Percentiles rank a stretch among this genome's conserved stretches.
Conservation (phyloP, 92 coral and sea anemone genomes). For the Zoanthus sansibaricus region DNA sequence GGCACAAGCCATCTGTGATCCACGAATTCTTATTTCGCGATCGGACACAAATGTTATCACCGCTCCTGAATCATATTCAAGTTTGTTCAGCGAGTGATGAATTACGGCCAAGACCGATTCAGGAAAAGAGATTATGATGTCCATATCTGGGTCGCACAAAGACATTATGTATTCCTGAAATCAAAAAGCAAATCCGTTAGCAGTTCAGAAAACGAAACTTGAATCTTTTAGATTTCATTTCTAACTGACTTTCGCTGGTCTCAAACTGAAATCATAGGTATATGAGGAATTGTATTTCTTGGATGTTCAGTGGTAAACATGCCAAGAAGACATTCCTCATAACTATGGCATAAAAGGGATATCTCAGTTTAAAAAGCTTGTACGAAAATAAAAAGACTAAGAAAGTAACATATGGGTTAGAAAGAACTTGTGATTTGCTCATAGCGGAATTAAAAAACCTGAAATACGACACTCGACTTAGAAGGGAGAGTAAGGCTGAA, state of each 20-base stretch:
- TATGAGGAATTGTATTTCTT: background rate
- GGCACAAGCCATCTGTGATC: conserved; percentile 41
- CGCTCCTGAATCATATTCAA: conserved; percentile 40
- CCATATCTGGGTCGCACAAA: conserved; percentile 50
- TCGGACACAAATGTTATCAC: conserved; percentile 46
- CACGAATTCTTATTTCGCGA: conserved; percentile 35
- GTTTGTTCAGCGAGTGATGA: conserved; percentile 21
- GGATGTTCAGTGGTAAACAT: background rate
- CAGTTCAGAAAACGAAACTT: conserved; percentile 1
- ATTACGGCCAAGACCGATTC: conserved; percentile 1
- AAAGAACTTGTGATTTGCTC: background rate
- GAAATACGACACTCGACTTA: background rate
- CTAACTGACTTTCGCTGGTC: conserved; percentile 3
- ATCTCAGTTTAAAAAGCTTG: no score
- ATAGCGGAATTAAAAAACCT: background rate
- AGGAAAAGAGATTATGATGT: conserved; percentile 24
- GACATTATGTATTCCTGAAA: conserved; percentile 61
- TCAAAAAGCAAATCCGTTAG: background rate
- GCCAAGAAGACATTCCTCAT: background rate
- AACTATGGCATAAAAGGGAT: background rate
- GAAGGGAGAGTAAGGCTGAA: background rate
- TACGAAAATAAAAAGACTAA: background rate
- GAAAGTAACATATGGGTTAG: background rate
- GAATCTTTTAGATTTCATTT: background rate
- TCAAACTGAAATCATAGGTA: background rate